Conservation (phyloP, 2,797 vertebrate genomes). For the Sibirionetta formosa region DNA sequence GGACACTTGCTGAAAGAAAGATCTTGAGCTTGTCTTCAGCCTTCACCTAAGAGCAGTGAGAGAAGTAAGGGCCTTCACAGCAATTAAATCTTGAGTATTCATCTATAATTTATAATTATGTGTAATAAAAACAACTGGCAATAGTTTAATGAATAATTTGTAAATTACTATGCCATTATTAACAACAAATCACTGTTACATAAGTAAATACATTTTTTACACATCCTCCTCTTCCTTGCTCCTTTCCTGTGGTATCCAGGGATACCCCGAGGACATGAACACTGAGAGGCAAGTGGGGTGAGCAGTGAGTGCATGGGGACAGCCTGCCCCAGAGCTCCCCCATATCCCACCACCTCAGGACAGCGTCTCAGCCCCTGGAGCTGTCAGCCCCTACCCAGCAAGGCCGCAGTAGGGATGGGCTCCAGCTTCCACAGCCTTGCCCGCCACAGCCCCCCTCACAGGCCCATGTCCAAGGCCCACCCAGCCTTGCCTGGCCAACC, state of each 20-base stretch:
- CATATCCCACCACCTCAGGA: no score
- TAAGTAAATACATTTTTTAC: not conserved
- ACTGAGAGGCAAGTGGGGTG: accelerated
- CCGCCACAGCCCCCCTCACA: no score
- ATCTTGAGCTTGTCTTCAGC: not conserved
- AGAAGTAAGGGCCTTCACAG: not conserved
- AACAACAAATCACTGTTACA: not conserved
- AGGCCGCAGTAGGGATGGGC: accelerated
- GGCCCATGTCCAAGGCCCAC: no score
- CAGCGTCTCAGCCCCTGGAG: accelerated
- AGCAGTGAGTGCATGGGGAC: accelerated
- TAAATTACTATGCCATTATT: accelerated
- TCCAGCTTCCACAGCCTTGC: not conserved
- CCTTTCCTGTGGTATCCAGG: not conserved
- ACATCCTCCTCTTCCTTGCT: not conserved
- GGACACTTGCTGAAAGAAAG: not conserved
- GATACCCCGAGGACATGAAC: accelerated
- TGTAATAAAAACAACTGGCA: not conserved
- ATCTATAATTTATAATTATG: not conserved
- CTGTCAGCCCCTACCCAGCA: accelerated
- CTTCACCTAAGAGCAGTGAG: not conserved
- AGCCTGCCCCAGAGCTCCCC: not conserved
- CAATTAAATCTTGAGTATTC: not conserved
- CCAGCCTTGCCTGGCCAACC: not conserved
- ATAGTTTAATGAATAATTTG: not conserved